Evolutionary conservation across 2,797 vertebrate genomes (phyloP).

Genomic region (Pangasius sanitwongsei): DNA sequence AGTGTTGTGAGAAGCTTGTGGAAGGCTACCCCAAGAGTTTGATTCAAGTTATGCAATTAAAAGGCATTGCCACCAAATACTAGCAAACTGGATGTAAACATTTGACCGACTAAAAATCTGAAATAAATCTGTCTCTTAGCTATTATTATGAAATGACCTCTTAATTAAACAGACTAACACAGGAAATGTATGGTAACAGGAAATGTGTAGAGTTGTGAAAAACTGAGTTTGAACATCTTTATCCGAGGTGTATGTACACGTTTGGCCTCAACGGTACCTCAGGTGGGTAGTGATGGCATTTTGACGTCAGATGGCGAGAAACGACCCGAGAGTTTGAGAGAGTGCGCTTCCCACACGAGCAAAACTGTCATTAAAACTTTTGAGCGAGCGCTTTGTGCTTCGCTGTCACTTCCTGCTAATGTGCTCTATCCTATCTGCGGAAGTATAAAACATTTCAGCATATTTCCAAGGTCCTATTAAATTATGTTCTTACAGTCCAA

Average conservation of each 20-base stretch:
- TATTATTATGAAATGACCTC: too few relatives aligned
- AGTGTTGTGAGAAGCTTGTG: neutral
- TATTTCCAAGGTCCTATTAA: neutral
- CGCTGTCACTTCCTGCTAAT: slow-evolving; percentile 13
- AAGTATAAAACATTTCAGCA: slow-evolving; percentile 4
- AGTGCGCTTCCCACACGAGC: neutral
- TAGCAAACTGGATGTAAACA: too few relatives aligned
- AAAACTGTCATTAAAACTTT: neutral
- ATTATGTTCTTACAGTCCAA: neutral
- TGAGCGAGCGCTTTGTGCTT: neutral
- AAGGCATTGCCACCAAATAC: too few relatives aligned
- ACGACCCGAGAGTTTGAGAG: neutral
- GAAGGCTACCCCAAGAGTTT: neutral
- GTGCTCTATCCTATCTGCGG: neutral
- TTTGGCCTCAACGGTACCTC: neutral
- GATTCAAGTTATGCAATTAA: too few relatives aligned
- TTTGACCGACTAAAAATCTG: too few relatives aligned
- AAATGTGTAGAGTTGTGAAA: neutral
- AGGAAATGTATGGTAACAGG: neutral
- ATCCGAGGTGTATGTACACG: neutral
- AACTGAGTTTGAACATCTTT: neutral
- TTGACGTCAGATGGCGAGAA: neutral
- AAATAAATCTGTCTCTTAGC: too few relatives aligned
- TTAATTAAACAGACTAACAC: too few relatives aligned
- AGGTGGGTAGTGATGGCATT: neutral